These are phyloP conservation scores for Caenorhabditis panamensis DNA, from an alignment of 2,888 invertebrate genomes.

Conservation along the genomic window DNA sequence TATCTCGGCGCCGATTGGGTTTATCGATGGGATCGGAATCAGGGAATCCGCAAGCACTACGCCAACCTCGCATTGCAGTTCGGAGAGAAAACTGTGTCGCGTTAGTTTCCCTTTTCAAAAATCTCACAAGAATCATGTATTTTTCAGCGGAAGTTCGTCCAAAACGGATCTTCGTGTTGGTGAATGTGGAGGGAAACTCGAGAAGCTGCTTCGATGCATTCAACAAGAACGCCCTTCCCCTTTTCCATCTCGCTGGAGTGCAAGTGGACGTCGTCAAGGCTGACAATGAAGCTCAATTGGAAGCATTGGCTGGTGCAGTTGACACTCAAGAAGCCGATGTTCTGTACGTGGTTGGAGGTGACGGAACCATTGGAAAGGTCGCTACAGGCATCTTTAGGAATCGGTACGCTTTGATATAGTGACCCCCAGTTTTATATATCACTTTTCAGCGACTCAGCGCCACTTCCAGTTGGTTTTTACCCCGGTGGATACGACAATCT, in stretches of 20 bases:
- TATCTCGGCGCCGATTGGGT: constrained; percentile 68
- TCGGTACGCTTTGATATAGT: too few species aligned
- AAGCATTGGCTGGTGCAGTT: constrained; percentile 72
- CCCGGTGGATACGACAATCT: constrained; percentile 78
- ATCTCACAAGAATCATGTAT: neutral
- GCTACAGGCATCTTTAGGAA: constrained; percentile 74
- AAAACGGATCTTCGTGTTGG: constrained; percentile 74
- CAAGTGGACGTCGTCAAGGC: constrained; percentile 74
- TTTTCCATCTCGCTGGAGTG: constrained; percentile 79
- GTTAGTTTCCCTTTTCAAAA: constrained; percentile 40
- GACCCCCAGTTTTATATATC: neutral
- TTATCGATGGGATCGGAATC: constrained; percentile 63
- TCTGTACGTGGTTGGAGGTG: constrained; percentile 79
- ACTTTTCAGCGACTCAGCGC: constrained; percentile 57
- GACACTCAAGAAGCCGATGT: constrained; percentile 78
- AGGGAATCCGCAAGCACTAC: constrained; percentile 72
- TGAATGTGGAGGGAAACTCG: constrained; percentile 75
- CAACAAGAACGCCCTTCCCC: constrained; percentile 76
- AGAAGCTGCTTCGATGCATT: constrained; percentile 73
- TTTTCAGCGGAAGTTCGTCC: constrained; percentile 71
- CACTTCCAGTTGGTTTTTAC: constrained; percentile 75
- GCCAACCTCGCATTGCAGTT: constrained; percentile 71
- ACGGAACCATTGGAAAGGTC: constrained; percentile 77
- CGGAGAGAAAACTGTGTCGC: constrained; percentile 70
- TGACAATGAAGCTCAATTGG: constrained; percentile 73